phyloP scores from a whole-genome alignment of 2,113 vertebrate species.

The Apeltes quadracus region DNA sequence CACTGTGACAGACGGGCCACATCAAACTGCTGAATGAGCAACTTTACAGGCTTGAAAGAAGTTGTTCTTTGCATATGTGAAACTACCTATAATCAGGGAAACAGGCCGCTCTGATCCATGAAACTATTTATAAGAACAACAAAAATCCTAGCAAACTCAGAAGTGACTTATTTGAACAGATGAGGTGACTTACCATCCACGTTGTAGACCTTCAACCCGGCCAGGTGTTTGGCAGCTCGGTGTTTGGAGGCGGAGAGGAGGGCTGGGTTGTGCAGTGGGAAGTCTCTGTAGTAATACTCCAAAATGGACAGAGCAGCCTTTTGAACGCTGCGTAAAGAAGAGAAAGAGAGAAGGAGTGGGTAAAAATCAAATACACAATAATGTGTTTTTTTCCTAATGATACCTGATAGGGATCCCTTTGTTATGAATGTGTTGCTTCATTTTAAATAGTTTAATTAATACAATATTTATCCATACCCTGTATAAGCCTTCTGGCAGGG shows the following conservation, averaged over 20 bases:
- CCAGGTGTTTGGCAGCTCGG: constrained; percentile 89
- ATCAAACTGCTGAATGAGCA: neutral
- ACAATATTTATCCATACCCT: neutral
- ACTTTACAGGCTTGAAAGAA: neutral
- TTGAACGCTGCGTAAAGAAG: constrained; percentile 87
- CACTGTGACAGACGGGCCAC: neutral
- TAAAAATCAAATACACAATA: constrained; percentile 2
- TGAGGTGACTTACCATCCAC: constrained; percentile 87
- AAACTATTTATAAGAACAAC: neutral
- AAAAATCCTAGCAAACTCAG: neutral
- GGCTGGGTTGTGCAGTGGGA: constrained; percentile 90
- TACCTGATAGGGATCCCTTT: neutral
- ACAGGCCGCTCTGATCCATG: neutral
- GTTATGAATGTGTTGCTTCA: neutral
- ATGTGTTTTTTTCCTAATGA: no score
- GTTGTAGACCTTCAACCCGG: constrained; percentile 92
- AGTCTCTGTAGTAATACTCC: constrained; percentile 96
- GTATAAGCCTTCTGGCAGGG: neutral
- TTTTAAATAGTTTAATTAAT: neutral
- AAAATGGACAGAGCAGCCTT: constrained; percentile 91
- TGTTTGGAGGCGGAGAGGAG: constrained; percentile 90
- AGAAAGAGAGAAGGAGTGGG: constrained; percentile 24
- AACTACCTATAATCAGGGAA: neutral
- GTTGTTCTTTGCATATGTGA: neutral
- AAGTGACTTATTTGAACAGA: neutral